Evolutionary conservation across 2,113 vertebrate species (phyloP), one percentile per base, ranked within the genome.

Genomic region (Clarias macrocephalus): DNA sequence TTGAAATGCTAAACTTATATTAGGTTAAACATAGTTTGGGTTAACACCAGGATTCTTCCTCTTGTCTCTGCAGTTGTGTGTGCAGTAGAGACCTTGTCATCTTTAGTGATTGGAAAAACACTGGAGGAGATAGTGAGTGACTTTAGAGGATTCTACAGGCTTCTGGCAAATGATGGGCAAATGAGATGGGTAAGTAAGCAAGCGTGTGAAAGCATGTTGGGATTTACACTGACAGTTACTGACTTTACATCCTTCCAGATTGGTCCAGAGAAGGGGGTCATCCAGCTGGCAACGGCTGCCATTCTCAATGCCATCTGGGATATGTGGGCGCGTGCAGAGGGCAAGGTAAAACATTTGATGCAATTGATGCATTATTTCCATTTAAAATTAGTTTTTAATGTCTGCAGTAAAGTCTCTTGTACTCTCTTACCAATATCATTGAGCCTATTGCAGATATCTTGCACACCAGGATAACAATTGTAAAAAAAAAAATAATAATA

Each of bases 231-330:
- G 18, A 52, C 15, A 79, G 13, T 65, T 30, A 77, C 16, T 63
- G 60, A 33, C 28, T 72, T 63, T 82, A 57, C 60, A 66, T 80
- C 88, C 75, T 68, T 21, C 85, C 91, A 96, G 95, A 89, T 95
- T 7, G 94, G 95, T 8, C 95, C 95, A 63, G 95, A 96, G 90
- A 96, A 97, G 89, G 95, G 94, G 2, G 94, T 94, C 82, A 95
- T 95, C 72, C 95, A 95, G 33, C 87, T 97, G 89, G 95, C 96
- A 2, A 91, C 90, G 0, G 94, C 95, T 13, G 96, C 95, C 0
- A 62, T 96, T n/a, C 93, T 96, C 70, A 96, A 95, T 18, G 96
- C 92, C 0, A 91, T 96, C 76, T 97, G 97, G 96, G 96, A 97
- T 88, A 93, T 97, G 65, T 95, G 95, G 95, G 95, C 94, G 12